Conservation (phyloP, 2,888 invertebrate species). For the Thecocarcelia acutangulata region DNA sequence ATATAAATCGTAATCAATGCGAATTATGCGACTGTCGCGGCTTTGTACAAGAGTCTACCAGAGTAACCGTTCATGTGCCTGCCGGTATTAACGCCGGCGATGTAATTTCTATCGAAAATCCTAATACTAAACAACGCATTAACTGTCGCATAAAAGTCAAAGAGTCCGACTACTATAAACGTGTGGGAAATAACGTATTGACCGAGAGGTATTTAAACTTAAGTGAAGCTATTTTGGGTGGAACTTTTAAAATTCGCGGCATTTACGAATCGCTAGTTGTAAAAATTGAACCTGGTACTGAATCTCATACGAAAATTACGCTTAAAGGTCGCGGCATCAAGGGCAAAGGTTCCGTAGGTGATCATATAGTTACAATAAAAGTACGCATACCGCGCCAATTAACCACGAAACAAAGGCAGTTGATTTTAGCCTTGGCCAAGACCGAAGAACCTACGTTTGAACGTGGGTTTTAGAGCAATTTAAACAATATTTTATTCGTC, state of each 20-base stretch:
- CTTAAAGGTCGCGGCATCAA: slow-evolving; percentile 77
- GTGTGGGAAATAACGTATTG: slow-evolving; percentile 76
- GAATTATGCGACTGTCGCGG: slow-evolving; percentile 77
- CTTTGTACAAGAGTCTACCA: slow-evolving; percentile 72
- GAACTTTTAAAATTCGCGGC: slow-evolving; percentile 76
- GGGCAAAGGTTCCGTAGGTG: slow-evolving; percentile 72
- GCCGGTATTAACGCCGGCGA: slow-evolving; percentile 76
- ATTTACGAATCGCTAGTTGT: slow-evolving; percentile 76
- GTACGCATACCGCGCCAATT: slow-evolving; percentile 77
- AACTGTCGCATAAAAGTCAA: slow-evolving; percentile 75
- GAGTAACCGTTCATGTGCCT: slow-evolving; percentile 75
- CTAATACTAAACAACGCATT: slow-evolving; percentile 75
- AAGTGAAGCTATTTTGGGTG: slow-evolving; percentile 78
- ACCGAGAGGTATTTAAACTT: slow-evolving; percentile 77
- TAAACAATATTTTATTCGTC: no score
- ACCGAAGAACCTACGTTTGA: slow-evolving; percentile 77
- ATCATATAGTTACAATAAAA: slow-evolving; percentile 77
- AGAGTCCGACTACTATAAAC: slow-evolving; percentile 75
- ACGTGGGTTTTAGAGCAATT: slow-evolving; percentile 42
- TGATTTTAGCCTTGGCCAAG: slow-evolving; percentile 76
- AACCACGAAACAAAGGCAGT: slow-evolving; percentile 78
- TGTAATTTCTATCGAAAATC: slow-evolving; percentile 74
- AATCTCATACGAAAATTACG: slow-evolving; percentile 76
- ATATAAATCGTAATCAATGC: slow-evolving; percentile 76
- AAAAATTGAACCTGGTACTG: slow-evolving; percentile 77